phyloP scores from a whole-genome alignment of 2,888 invertebrate species.

The Cantharis rufa region DNA sequence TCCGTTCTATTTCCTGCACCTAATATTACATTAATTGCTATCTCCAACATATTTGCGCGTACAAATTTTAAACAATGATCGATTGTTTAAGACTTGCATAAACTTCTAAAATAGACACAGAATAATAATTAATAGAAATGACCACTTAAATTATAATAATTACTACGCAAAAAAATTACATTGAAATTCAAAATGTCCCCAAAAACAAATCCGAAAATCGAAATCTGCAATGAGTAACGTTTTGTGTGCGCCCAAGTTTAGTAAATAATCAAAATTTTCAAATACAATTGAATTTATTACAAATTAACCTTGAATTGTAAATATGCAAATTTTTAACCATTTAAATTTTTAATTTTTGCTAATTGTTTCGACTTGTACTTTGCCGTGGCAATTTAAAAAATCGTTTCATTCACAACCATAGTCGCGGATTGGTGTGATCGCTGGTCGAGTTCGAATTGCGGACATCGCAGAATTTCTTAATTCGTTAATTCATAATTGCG shows the following conservation, averaged over 20 bases:
- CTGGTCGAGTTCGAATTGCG: too few relatives aligned
- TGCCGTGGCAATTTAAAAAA: background rate
- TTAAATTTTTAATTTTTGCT: background rate
- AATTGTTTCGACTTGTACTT: background rate
- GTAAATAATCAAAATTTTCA: background rate
- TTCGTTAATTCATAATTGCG: too few relatives aligned
- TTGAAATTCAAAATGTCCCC: background rate
- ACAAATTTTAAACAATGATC: slow-evolving; percentile 25
- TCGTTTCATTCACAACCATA: background rate
- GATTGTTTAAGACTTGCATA: slow-evolving; percentile 16
- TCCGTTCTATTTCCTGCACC: too few relatives aligned
- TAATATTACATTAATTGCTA: background rate
- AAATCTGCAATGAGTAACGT: background rate
- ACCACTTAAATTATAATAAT: background rate
- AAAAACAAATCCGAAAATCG: background rate
- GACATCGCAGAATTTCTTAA: too few relatives aligned
- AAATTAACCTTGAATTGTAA: background rate
- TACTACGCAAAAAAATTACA: background rate
- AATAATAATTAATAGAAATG: slow-evolving; percentile 17
- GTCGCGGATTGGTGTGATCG: too few relatives aligned
- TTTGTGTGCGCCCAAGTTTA: background rate
- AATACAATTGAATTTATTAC: background rate
- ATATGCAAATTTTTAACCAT: background rate
- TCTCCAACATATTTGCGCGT: slow-evolving; percentile 15
- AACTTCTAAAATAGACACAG: slow-evolving; percentile 10